Base-by-base conservation (phyloP, 2,888 invertebrate species). In the Stictocephala bisonia region DNA sequence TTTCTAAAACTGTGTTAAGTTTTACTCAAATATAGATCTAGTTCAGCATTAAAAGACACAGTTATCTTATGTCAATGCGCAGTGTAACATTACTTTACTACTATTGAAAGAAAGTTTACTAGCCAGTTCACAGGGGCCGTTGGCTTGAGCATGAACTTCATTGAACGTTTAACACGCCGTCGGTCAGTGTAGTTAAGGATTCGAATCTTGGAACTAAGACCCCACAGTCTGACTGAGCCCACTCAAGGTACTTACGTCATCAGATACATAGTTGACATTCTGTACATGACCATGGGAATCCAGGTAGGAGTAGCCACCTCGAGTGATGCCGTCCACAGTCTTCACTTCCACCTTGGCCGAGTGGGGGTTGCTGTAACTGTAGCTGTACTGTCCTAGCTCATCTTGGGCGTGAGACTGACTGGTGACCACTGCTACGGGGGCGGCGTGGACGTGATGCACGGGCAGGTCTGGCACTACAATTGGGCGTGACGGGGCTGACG, bases 231-330 rank as follows among this genome's bases (percentile, higher is more conserved):
- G n/a, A n/a, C n/a, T n/a, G n/a, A n/a, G n/a, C n/a, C n/a, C n/a
- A n/a, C n/a, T n/a, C n/a, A n/a, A n/a, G n/a, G 11, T 51, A 69
- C 69, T 69, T 24, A 67, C 73, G 24, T 82, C 81, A 72, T 85
- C 86, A 1, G 85, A 83, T 2, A 83, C 82, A 78, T 86, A 86
- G 58, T 83, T 82, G 4, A 84, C 83, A 31, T 81, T 84, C 77
- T 86, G 51, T 7, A 86, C 81, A 7, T 82, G 77, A 4, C 86
- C 86, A 67, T 83, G 80, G 4, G 80, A 82, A 75, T 86, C 86
- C 26, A 86, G 78, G 80, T 85, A 86, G 72, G 84, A 84, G 81
- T 85, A 86, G 18, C 81, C 80, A 11, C 86, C 85, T 11, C 82
- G 82, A n/a, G 84, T 85, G 50, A 81, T 78, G 0, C 86, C 86